A percentile compares a stretch with the other conserved stretches of the same genome.
Evolutionary conservation across 2,113 vertebrate genomes (phyloP).

Genomic region (Prinia subflava): DNA sequence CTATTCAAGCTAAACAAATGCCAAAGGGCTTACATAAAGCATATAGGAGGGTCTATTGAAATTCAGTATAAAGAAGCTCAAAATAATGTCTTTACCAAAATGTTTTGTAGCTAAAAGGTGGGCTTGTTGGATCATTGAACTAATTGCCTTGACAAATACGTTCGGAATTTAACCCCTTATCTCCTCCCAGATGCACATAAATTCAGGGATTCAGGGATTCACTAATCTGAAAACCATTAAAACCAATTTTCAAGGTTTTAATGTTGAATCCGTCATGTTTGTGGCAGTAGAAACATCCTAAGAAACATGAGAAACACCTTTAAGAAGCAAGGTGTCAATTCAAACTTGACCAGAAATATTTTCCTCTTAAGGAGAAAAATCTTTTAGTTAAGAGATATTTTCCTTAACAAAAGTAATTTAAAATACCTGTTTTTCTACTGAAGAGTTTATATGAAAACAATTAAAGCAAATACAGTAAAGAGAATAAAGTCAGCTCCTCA

Average conservation of each 20-base stretch:
- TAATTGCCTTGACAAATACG: conserved; percentile 50
- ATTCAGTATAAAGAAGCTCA: conserved; percentile 54
- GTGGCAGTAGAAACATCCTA: neutral
- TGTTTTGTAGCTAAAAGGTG: conserved; percentile 56
- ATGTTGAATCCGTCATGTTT: neutral
- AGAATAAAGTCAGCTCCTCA: neutral
- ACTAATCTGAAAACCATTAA: neutral
- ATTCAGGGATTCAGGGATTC: neutral
- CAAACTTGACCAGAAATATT: neutral
- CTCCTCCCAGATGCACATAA: neutral
- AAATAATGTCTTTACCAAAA: conserved; percentile 44
- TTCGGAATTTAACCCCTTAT: conserved; percentile 5
- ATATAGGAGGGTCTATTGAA: conserved; percentile 27
- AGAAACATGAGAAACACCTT: neutral
- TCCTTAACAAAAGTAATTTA: neutral
- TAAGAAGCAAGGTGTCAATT: neutral
- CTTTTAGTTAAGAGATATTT: neutral
- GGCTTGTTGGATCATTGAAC: conserved; percentile 56
- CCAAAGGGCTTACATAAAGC: conserved; percentile 54
- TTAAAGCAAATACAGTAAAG: neutral
- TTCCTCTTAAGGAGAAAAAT: neutral
- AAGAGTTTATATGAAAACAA: neutral
- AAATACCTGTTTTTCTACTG: neutral
- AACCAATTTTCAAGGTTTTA: neutral
- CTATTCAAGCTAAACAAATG: conserved; percentile 70